phyloP scores from a whole-genome alignment of 1,140 invertebrate genomes.

The Limonius californicus region DNA sequence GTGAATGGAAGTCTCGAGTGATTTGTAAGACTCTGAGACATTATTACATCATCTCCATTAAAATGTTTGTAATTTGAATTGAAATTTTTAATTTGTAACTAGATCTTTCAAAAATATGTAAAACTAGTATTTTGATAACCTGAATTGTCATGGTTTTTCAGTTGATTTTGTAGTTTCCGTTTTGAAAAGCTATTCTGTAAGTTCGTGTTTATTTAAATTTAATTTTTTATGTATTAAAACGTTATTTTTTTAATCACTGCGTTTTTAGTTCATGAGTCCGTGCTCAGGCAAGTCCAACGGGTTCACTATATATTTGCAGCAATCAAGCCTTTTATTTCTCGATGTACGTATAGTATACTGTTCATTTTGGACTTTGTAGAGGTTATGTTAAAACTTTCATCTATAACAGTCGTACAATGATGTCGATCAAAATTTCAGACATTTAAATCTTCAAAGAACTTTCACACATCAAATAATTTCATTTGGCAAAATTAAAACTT shows the following conservation, averaged over 20 bases:
- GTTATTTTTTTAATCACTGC: slow-evolving; percentile 21
- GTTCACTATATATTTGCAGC: slow-evolving; percentile 17
- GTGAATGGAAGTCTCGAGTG: slow-evolving; percentile 29
- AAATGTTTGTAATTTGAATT: slow-evolving; percentile 11
- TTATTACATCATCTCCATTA: slow-evolving; percentile 11
- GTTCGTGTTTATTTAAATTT: too few species aligned
- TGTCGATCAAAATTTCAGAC: too few species aligned
- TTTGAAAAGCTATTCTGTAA: too few species aligned
- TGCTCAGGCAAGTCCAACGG: slow-evolving; percentile 23
- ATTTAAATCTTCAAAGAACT: too few species aligned
- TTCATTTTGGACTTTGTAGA: slow-evolving; percentile 12
- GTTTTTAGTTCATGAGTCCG: slow-evolving; percentile 16
- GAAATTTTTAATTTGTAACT: not conserved
- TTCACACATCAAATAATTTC: too few species aligned
- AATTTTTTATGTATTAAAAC: not conserved
- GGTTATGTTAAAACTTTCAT: too few species aligned
- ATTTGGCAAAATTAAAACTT: too few species aligned
- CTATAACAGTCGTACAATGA: too few species aligned
- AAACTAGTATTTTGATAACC: slow-evolving; percentile 6
- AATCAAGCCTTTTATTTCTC: slow-evolving; percentile 8
- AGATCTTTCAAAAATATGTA: slow-evolving; percentile 1
- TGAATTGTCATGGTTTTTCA: too few species aligned
- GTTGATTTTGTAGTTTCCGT: too few species aligned
- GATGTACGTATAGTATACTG: not conserved
- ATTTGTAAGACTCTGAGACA: not conserved